Evolutionary conservation across 1,140 invertebrate genomes (phyloP).

Genomic region (Scaptodrosophila lebanonensis): DNA sequence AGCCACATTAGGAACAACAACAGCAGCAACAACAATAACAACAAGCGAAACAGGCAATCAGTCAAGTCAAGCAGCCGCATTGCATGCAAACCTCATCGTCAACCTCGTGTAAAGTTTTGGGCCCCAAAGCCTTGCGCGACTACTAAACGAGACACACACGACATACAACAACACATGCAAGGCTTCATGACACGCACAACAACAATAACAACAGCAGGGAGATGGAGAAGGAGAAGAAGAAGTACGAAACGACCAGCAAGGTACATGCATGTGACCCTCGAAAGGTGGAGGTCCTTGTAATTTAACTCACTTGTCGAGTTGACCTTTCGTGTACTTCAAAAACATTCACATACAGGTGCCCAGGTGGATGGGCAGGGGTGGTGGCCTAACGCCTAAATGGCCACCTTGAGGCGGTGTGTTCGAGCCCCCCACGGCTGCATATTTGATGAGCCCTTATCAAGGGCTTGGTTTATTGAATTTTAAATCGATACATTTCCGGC

Average conservation of each 20-base stretch:
- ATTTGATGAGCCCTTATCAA: constrained; percentile 69
- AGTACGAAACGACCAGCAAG: no score
- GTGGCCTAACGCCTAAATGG: constrained; percentile 53
- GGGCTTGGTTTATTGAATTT: constrained; percentile 60
- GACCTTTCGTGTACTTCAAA: constrained; percentile 56
- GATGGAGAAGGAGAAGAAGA: neutral
- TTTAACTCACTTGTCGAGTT: constrained; percentile 67
- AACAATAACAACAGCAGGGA: neutral
- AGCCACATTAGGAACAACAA: no score
- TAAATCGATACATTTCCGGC: constrained; percentile 61
- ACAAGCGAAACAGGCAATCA: no score
- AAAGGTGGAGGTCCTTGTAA: constrained; percentile 71
- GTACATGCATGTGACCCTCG: no score
- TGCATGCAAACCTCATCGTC: constrained; percentile 57
- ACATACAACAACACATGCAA: constrained; percentile 65
- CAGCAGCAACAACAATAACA: no score
- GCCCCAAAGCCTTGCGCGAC: no score
- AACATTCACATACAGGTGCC: constrained; percentile 6
- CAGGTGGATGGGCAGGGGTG: constrained; percentile 12
- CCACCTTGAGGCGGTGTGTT: constrained; percentile 54
- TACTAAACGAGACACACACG: no score
- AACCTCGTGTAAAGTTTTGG: constrained; percentile 52
- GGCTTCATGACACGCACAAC: constrained; percentile 2
- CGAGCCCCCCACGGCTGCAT: constrained; percentile 36
- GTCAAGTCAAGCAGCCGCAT: constrained; percentile 17